These are phyloP conservation scores for Tigriopus japonicus DNA, from an alignment of 1,140 invertebrate species.

Conservation along the genomic window DNA sequence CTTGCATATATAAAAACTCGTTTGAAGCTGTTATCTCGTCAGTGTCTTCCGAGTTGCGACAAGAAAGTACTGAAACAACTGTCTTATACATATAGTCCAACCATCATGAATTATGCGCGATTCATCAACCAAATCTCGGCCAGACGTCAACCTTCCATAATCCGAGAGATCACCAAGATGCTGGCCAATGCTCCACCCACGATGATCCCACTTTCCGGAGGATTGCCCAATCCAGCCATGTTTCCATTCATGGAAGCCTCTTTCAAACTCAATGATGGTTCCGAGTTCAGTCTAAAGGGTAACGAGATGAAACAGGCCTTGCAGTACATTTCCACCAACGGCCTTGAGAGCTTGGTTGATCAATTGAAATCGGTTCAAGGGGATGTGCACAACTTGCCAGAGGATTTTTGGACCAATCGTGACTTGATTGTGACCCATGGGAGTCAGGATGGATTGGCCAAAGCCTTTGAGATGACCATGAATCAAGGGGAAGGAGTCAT, in stretches of 20 bases:
- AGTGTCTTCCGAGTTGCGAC: no score
- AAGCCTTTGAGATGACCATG: slow-evolving; percentile 43
- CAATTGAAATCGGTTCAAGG: slow-evolving; percentile 42
- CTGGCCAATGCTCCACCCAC: slow-evolving; percentile 40
- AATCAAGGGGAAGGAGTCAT: slow-evolving; percentile 44
- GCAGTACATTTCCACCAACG: slow-evolving; percentile 11
- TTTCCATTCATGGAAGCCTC: slow-evolving; percentile 48
- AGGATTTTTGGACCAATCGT: slow-evolving; percentile 31
- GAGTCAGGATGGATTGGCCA: slow-evolving; percentile 52
- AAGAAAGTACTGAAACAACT: not conserved
- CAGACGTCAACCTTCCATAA: slow-evolving; percentile 11
- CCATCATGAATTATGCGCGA: no score
- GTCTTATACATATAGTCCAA: not conserved
- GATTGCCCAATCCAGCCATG: slow-evolving; percentile 50
- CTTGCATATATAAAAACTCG: no score
- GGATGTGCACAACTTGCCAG: slow-evolving; percentile 41
- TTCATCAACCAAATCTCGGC: not conserved
- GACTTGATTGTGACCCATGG: slow-evolving; percentile 47
- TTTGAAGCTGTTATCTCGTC: no score
- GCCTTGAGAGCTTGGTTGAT: slow-evolving; percentile 35
- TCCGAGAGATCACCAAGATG: slow-evolving; percentile 28
- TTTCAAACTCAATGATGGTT: slow-evolving; percentile 39
- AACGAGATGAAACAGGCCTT: slow-evolving; percentile 9
- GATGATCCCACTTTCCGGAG: slow-evolving; percentile 49
- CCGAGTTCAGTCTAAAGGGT: not conserved